These are phyloP conservation scores for Noctua janthe DNA, from an alignment of 2,888 invertebrate species.

Conservation along the genomic window DNA sequence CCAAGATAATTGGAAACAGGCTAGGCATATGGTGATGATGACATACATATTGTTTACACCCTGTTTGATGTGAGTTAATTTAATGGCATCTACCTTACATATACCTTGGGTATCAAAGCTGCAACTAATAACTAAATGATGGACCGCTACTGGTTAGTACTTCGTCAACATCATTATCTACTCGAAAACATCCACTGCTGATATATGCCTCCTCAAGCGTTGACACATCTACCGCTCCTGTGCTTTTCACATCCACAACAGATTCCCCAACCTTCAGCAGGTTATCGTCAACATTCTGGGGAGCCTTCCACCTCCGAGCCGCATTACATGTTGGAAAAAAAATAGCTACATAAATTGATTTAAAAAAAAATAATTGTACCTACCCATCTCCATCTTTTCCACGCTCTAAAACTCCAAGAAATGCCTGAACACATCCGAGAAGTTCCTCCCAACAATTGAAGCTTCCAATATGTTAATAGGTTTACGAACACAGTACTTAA, in stretches of 20 bases:
- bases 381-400: background rate
- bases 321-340: background rate
- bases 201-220: background rate
- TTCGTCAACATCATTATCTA: too few species aligned
- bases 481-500: constrained; percentile 70
- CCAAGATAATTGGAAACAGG: too few species aligned
- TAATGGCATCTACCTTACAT: background rate
- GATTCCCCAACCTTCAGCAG: too few species aligned
- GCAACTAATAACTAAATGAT: background rate
- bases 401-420: constrained; percentile 12
- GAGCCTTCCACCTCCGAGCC: background rate
- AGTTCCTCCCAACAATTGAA: constrained; percentile 39
- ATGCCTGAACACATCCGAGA: constrained; percentile 30
- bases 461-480: constrained; percentile 68
- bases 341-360: background rate
- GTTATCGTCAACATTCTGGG: too few species aligned
- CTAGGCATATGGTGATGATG: too few species aligned
- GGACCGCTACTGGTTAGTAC: too few species aligned
- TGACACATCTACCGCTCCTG: background rate
- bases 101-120: background rate
- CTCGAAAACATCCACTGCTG: too few species aligned
- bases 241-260: too few species aligned
- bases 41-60: background rate
- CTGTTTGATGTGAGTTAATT: background rate
- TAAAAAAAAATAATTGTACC: background rate